Base-by-base conservation (phyloP, 2,797 vertebrate species). In the Pseudochirops cupreus region DNA sequence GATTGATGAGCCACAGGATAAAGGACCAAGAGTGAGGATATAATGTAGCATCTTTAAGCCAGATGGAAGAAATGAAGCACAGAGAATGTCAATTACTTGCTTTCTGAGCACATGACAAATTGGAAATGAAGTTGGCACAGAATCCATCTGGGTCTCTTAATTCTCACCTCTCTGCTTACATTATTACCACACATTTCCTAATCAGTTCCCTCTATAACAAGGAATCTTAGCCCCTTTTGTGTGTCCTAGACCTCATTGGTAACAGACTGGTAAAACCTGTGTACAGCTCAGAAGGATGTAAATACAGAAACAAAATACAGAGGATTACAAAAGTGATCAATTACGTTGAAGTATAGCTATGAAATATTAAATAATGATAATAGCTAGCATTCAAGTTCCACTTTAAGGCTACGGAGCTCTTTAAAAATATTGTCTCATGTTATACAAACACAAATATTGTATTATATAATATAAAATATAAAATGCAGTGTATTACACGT, bases 151-250 rank as follows among this genome's bases (percentile, higher is more conserved):
- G 3, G 33, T 12, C 13, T 39, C 26, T 9, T 9, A 1, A 0
- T 9, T 52, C 55, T 87, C n/a, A 46, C 12, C 7, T 28, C 9
- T 59, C 31, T 0, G 1, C 14, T 4, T 31, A 33, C 0, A 0
- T 52, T 0, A n/a, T 18, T 6, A 7, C 28, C 4, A 1, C 12
- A 10, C 7, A 0, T 67, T 21, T 39, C 14, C 1, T 10, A 0
- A 67, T 46, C 50, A 56, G 33, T 24, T 12, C 18, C 14, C 0
- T 26, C 56, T 50, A 9, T 74, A 16, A 1, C 31, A 28, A 3
- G 52, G 56, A 46, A 21, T 53, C 28, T 3, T 24, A 7, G 18
- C 6, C 18, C 53, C 95, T 46, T 56, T 67, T 33, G 93, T 67
- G 57, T 46, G 18, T 9, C 55, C 6, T 57, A 33, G 31, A 52